Evolutionary conservation across 2,113 vertebrate genomes (phyloP), one percentile per base, ranked within the genome.

Genomic region (Takifugu bimaculatus): DNA sequence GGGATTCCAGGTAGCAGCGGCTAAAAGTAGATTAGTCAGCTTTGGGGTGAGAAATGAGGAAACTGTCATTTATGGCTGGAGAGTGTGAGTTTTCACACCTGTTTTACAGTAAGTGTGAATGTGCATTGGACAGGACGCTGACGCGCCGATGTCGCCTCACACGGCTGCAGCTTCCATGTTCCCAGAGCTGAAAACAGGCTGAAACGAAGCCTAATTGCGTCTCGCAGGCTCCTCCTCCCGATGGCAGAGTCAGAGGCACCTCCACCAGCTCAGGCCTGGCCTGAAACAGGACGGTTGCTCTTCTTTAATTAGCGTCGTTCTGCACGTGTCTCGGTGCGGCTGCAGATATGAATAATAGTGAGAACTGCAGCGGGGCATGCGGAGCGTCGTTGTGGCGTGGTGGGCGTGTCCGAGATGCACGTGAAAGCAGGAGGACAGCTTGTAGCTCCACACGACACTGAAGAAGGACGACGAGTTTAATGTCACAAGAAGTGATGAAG

Each of bases 81-180:
- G 11, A 39, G 35, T 3, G 35, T 39, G 35, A 9, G 35, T 39
- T 39, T 39, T 39, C 3, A 13, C 35, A 39, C 58, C 54, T n/a
- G 47, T 35, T 50, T 29, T 39, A 65, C 54, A 54, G 43, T 48
- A 26, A 32, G 14, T 6, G 54, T 32, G 20, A 26, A 66, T 55
- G 29, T 72, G 35, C 29, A 71, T 62, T 52, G 26, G 60, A 35
- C 76, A 72, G 28, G 44, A 58, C 63, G 53, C 63, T 63, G 64
- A 65, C 48, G 57, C 60, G 66, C 66, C 11, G 1, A 32, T 32
- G 55, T 42, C 44, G n/a, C 54, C 63, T 81, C 79, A 80, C 77
- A 79, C 74, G 77, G 84, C 72, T 49, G 56, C 53, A 48, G 69
- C 57, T 78, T 78, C 73, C 74, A 66, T 78, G 68, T 55, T 61